Conservation (phyloP, 30 jellyfish, hydroid and myxozoan species). For the Aurelia sp. region DNA sequence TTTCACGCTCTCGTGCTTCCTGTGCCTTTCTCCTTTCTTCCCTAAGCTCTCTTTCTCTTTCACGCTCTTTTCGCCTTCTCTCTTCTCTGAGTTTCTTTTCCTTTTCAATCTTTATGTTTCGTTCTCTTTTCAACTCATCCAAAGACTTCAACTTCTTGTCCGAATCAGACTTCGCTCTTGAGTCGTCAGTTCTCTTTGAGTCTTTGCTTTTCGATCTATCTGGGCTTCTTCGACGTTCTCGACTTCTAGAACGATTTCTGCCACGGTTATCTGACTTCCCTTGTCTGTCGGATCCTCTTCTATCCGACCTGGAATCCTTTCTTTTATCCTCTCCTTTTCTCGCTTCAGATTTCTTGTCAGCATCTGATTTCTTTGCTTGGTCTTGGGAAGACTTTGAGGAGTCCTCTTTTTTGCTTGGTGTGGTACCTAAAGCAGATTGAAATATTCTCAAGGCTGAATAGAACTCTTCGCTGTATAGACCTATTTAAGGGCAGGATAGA, state of each 20-base stretch:
- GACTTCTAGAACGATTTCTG: constrained; percentile 60
- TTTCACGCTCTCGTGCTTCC: constrained; percentile 86
- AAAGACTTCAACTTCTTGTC: constrained; percentile 43
- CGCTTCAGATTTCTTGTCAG: not conserved
- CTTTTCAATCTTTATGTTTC: constrained; percentile 74
- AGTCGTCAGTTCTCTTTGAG: constrained; percentile 9
- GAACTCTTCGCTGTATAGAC: too few relatives aligned
- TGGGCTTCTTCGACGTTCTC: constrained; percentile 39
- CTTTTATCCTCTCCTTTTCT: not conserved
- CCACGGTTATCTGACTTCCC: constrained; percentile 44
- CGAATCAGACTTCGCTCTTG: constrained; percentile 45
- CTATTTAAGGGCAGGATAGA: too few relatives aligned
- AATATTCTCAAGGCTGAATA: too few relatives aligned
- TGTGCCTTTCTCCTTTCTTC: constrained; percentile 91
- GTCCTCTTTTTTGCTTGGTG: constrained; percentile 30
- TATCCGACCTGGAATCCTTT: constrained; percentile 25
- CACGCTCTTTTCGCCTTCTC: constrained; percentile 81
- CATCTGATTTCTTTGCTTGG: not conserved
- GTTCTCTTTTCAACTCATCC: constrained; percentile 66
- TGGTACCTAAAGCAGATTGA: not conserved
- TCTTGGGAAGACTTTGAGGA: constrained; percentile 19
- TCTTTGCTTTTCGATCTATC: constrained; percentile 45
- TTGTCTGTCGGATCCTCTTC: constrained; percentile 26
- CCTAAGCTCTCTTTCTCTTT: constrained; percentile 82
- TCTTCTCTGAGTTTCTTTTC: constrained; percentile 79